These are phyloP conservation scores for Drosophila punjabiensis DNA, from an alignment of 1,140 invertebrate species.

Conservation along the genomic window DNA sequence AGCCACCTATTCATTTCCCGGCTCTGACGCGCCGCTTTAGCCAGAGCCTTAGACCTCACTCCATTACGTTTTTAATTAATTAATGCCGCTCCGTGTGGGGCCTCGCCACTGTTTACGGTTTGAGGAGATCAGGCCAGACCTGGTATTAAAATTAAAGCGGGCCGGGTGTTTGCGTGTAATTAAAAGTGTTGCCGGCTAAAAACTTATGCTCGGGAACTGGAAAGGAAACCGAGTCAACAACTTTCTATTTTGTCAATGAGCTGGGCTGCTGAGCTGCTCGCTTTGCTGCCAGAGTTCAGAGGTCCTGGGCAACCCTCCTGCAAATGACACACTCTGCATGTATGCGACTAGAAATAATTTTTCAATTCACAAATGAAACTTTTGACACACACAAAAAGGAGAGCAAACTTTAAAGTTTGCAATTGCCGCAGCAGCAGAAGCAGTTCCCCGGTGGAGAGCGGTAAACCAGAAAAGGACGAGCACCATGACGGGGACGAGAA, in stretches of 20 bases:
- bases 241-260: conserved; percentile 81
- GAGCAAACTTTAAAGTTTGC: conserved; percentile 77
- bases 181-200: conserved; percentile 58
- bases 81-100: conserved; percentile 34
- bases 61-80: conserved; percentile 50
- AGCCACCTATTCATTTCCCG: conserved; percentile 25
- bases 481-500: neutral
- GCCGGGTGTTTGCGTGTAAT: conserved; percentile 52
- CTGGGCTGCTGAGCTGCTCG: conserved; percentile 29
- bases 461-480: conserved; percentile 53
- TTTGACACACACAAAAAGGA: conserved; percentile 61
- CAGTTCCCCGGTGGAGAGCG: conserved; percentile 60
- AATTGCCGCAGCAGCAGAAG: conserved; percentile 51
- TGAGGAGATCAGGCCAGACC: conserved; percentile 25
- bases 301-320: conserved; percentile 37
- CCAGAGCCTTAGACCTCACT: conserved; percentile 16
- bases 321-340: conserved; percentile 78
- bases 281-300: conserved; percentile 22
- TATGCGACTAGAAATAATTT: conserved; percentile 79
- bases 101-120: conserved; percentile 39
- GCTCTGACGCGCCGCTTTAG: neutral
- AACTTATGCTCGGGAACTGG: conserved; percentile 48
- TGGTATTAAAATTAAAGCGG: conserved; percentile 38
- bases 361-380: conserved; percentile 83
- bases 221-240: conserved; percentile 80